These are phyloP conservation scores for Planococcus citri DNA, from an alignment of 1,140 invertebrate genomes.

Conservation along the genomic window DNA sequence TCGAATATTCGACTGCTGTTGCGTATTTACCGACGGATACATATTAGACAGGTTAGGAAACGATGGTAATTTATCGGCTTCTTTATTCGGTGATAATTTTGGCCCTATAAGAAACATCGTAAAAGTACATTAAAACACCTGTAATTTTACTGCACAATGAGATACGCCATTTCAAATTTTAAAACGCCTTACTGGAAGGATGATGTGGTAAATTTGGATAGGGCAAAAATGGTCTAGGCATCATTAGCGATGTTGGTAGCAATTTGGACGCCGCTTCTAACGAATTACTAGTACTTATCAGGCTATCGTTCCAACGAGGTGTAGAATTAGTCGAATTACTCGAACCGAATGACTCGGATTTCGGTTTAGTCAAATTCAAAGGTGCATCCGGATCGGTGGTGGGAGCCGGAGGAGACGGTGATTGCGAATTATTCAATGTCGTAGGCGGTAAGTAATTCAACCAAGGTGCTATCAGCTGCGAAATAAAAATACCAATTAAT, in stretches of 20 bases:
- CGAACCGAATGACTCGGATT: slow-evolving; percentile 39
- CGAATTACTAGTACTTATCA: slow-evolving; percentile 28
- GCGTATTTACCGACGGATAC: slow-evolving; percentile 21
- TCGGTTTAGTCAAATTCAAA: slow-evolving; percentile 77
- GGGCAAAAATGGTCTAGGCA: slow-evolving; percentile 44
- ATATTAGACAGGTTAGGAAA: slow-evolving; percentile 27
- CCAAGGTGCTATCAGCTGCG: not conserved
- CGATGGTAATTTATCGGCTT: slow-evolving; percentile 27
- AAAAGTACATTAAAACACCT: not conserved
- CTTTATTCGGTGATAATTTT: slow-evolving; percentile 28
- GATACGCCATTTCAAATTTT: no score
- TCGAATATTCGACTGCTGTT: not conserved
- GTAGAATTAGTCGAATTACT: not conserved
- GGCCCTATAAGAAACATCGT: slow-evolving; percentile 26
- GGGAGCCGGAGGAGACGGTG: slow-evolving; percentile 35
- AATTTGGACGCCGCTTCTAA: slow-evolving; percentile 44
- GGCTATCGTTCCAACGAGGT: not conserved
- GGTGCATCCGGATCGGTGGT: slow-evolving; percentile 61
- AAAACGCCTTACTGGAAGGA: slow-evolving; percentile 20
- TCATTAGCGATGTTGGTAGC: slow-evolving; percentile 40
- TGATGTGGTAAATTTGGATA: slow-evolving; percentile 41
- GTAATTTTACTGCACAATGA: not conserved
- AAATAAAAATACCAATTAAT: no score
- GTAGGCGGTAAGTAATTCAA: not conserved
- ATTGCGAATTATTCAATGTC: slow-evolving; percentile 28